Percentiles rank a stretch among this genome's conserved stretches.
These are phyloP conservation scores for Lepilemur ruficaudatus DNA, from an alignment of 2,797 vertebrate species.

Conservation along the genomic window DNA sequence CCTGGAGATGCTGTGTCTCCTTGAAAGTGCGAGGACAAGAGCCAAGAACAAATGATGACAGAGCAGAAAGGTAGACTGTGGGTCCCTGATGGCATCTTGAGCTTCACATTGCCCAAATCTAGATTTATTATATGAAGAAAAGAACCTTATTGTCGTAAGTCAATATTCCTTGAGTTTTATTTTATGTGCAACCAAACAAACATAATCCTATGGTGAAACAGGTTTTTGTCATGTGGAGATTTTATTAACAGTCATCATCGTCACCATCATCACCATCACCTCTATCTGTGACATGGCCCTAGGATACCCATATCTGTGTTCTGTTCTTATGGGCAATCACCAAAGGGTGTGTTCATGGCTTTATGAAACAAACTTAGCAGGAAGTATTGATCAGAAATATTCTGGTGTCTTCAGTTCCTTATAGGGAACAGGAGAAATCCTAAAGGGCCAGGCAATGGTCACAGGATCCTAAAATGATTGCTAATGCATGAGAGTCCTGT, in stretches of 20 bases:
- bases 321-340: not conserved
- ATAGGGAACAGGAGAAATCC: not conserved
- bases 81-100: not conserved
- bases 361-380: not conserved
- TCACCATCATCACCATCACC: not conserved
- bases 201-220: not conserved
- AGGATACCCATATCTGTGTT: not conserved
- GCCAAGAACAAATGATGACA: not conserved
- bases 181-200: not conserved
- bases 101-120: not conserved
- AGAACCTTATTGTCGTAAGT: not conserved
- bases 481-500: not conserved
- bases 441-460: not conserved
- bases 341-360: not conserved
- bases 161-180: not conserved
- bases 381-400: not conserved
- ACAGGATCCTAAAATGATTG: not conserved
- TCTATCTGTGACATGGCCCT: not conserved
- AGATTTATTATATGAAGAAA: not conserved
- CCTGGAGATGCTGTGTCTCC: not conserved
- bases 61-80: not conserved
- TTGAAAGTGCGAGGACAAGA: not conserved
- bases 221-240: not conserved
- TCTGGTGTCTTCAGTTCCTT: not conserved
- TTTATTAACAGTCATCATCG: not conserved